Evolutionary conservation across 1,140 invertebrate species (phyloP), one percentile per base, ranked within the genome.

Genomic region (Linepithema humile): DNA sequence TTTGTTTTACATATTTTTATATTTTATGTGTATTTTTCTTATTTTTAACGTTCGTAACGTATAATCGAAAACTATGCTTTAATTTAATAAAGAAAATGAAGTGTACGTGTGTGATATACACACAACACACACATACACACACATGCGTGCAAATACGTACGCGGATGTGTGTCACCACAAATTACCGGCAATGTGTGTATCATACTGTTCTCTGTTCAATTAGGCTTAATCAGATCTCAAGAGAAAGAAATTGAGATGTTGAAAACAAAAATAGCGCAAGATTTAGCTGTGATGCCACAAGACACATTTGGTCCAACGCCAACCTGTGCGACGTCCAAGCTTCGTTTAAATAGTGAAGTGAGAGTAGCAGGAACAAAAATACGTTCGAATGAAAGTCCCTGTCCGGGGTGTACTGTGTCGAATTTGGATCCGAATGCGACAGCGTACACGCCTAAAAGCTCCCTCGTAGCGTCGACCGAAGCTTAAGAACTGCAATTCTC

Each of bases 231-330:
- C 90, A 95, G 96, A 85, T 95, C 96, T 85, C 97, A 98, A 94
- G 98, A 99, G 85, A 97, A 97, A 93, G 98, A 99, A 94, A 97
- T 99, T 85, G 97, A 97, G 90, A 97, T 98, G 91, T 95, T 99
- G 88, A 99, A 99, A 94, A 96, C 96, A 72, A 98, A 98, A 94
- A 97, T 98, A 89, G 97, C 98, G 65, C 98, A 99, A 94, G 97
- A 98, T 89, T 95, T 99, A 93, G 98, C 98, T 48, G 97, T 99
- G 82, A 98, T 98, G 97, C 98, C 98, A 38, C 95, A 96, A 87
- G 97, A 97, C 90, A 95, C 95, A 59, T 95, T 96, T 91, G 94
- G 95, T 91, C 87, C 91, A 85, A 91, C 91, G 84, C 91, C 93
- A 86, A 92, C 90, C 80, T 94, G 90, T 83, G 91, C 92, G 43